A percentile compares a stretch with the other conserved stretches of the same genome.
Conservation (phyloP, 2,888 invertebrate genomes). For the Spodoptera picta region DNA sequence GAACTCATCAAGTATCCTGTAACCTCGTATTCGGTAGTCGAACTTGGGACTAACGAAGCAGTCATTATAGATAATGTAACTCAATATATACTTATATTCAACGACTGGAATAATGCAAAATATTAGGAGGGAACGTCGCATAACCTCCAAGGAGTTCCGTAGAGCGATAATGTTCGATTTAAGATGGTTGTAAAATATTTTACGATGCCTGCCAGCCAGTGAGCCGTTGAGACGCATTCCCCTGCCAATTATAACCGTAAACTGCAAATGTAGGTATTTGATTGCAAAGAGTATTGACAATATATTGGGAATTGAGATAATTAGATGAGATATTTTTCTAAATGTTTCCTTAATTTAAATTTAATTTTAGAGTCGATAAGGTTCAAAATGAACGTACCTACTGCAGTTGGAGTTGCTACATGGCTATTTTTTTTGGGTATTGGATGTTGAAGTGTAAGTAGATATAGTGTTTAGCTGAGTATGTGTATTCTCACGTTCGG, state of each 20-base stretch:
- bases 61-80: slow-evolving; percentile 25
- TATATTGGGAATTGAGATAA: slow-evolving; percentile 8
- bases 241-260: slow-evolving; percentile 60
- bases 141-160: slow-evolving; percentile 58
- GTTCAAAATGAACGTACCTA: too few species aligned
- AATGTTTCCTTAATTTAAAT: neutral
- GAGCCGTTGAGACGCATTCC: slow-evolving; percentile 55
- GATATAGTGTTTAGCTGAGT: too few species aligned
- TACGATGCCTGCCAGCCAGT: slow-evolving; percentile 59
- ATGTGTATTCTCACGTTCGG: too few species aligned
- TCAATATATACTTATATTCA: slow-evolving; percentile 53
- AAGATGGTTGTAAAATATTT: slow-evolving; percentile 71
- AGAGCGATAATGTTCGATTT: slow-evolving; percentile 72
- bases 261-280: slow-evolving; percentile 43
- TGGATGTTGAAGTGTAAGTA: too few species aligned
- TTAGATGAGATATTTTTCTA: neutral
- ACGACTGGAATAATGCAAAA: slow-evolving; percentile 60
- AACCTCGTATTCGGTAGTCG: too few species aligned
- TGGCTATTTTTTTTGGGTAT: too few species aligned
- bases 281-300: slow-evolving; percentile 13
- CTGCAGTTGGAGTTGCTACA: too few species aligned
- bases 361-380: too few species aligned
- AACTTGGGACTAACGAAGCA: neutral
- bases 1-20: too few species aligned
- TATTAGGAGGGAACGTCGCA: slow-evolving; percentile 41